phyloP scores from a whole-genome alignment of 2,797 vertebrate species.

The Amniataba percoides region DNA sequence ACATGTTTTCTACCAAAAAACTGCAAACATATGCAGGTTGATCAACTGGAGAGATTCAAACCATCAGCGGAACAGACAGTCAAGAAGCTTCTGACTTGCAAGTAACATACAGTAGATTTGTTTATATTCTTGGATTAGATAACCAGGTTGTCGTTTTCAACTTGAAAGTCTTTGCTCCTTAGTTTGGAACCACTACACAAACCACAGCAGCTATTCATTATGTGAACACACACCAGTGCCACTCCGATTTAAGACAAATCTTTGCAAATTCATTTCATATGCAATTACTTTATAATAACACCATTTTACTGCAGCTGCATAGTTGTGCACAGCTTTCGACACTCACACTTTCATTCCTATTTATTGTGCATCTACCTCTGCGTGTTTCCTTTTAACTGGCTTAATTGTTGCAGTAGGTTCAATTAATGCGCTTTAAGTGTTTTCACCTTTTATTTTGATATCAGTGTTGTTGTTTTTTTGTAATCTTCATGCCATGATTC shows the following conservation, averaged over 20 bases:
- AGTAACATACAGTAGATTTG: background rate
- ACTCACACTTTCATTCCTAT: conserved; percentile 61
- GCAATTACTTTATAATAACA: conserved; percentile 4
- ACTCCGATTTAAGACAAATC: conserved; percentile 29
- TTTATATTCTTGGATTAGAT: background rate
- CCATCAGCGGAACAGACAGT: background rate
- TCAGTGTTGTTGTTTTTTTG: conserved; percentile 37
- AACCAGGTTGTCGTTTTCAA: background rate
- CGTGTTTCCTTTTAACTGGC: conserved; percentile 45
- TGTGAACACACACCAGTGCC: conserved; percentile 42
- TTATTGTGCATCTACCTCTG: conserved; percentile 78
- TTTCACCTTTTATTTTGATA: conserved; percentile 36
- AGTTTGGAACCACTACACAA: conserved; percentile 40
- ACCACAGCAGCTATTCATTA: conserved; percentile 21
- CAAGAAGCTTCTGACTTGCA: conserved; percentile 1
- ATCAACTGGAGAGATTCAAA: background rate
- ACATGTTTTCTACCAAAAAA: background rate
- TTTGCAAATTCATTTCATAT: background rate
- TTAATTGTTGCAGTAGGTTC: conserved; percentile 42
- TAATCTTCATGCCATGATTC: conserved; percentile 42
- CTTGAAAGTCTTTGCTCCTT: background rate
- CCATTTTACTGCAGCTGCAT: conserved; percentile 37
- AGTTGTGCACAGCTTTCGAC: conserved; percentile 26
- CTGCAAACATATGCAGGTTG: background rate
- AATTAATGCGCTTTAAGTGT: conserved; percentile 42